Conservation (phyloP, 2,797 vertebrate species). For the Syncerus caffer region DNA sequence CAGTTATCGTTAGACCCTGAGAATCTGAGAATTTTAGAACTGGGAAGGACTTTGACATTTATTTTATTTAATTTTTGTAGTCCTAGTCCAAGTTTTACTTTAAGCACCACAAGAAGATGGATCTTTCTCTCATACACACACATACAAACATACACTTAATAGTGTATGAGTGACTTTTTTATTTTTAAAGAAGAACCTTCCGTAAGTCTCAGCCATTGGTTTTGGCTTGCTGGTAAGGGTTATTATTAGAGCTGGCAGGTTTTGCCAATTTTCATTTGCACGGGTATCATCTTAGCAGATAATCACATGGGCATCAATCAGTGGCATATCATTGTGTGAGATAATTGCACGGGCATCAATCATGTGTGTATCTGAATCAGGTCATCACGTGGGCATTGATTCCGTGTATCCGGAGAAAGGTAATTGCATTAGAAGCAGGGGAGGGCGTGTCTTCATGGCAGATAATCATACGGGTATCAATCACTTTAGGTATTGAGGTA, state of each 20-base stretch:
- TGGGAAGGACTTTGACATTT: not conserved
- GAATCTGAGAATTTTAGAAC: slow-evolving; percentile 28
- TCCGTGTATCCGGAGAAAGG: not conserved
- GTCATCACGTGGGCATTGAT: slow-evolving; percentile 12
- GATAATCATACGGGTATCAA: slow-evolving; percentile 51
- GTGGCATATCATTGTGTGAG: slow-evolving; percentile 56
- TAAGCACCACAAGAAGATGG: not conserved
- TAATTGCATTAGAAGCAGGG: slow-evolving; percentile 47
- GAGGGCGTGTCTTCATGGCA: slow-evolving; percentile 22
- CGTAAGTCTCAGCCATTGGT: slow-evolving; percentile 18
- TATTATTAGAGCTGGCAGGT: slow-evolving; percentile 58
- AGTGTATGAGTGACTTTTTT: not conserved
- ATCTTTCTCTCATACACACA: not conserved
- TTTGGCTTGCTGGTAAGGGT: slow-evolving; percentile 45
- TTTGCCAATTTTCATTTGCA: slow-evolving; percentile 69
- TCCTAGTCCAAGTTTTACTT: slow-evolving; percentile 1
- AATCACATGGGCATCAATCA: slow-evolving; percentile 71
- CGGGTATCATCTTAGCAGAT: slow-evolving; percentile 61
- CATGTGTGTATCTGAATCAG: slow-evolving; percentile 36
- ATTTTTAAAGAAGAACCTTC: slow-evolving; percentile 39
- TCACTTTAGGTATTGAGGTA: slow-evolving; percentile 43
- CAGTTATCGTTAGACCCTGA: not conserved
- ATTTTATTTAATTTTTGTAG: not conserved
- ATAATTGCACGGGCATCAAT: slow-evolving; percentile 70
- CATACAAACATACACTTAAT: not conserved